Evolutionary conservation across 2,888 invertebrate species (phyloP), one percentile per base, ranked within the genome.

Genomic region (Desoria tigrina): DNA sequence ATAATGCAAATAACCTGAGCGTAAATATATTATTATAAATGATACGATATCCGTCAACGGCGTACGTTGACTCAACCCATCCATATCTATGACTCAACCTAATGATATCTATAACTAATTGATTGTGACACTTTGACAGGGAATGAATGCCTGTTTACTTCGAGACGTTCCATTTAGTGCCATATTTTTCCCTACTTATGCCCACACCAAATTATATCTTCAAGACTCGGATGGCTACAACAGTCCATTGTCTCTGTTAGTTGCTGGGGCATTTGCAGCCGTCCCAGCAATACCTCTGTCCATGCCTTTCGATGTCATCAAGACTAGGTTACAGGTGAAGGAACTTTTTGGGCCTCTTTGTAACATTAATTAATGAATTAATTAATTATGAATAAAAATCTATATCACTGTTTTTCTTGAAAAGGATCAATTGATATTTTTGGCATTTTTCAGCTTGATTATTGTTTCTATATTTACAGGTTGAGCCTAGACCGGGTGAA

Each of bases 301-400:
- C 2, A 86, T 86, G 2, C 86, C 86, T 1, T 84, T 84, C 54
- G 86, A 85, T 78, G 85, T 85, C 32, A 85, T 86, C 72, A 86
- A 86, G 78, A 86, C 77, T 1, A 66, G 77, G n/a, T 66, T 77
- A 26, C 77, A 77, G 66, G 73, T 73, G 23, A 3, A 58, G 42
- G 42, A 39, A n/a, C 26, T 39, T 42, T n/a, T 2, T 18, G 50
- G 7, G 28, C 21, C 50, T 37, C 37, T 27, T 24, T 27, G 32
- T 23, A 53, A n/a, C n/a, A n/a, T n/a, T n/a, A n/a, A n/a, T n/a
- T n/a, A n/a, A n/a, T n/a, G n/a, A n/a, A n/a, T n/a, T n/a, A n/a
- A n/a, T n/a, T n/a, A n/a, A n/a, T n/a, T n/a, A n/a, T n/a, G n/a
- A n/a, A n/a, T n/a, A n/a, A n/a, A n/a, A n/a, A n/a, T n/a, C n/a